Evolutionary conservation across 2,797 vertebrate genomes (phyloP).

Genomic region (Anabas testudineus): DNA sequence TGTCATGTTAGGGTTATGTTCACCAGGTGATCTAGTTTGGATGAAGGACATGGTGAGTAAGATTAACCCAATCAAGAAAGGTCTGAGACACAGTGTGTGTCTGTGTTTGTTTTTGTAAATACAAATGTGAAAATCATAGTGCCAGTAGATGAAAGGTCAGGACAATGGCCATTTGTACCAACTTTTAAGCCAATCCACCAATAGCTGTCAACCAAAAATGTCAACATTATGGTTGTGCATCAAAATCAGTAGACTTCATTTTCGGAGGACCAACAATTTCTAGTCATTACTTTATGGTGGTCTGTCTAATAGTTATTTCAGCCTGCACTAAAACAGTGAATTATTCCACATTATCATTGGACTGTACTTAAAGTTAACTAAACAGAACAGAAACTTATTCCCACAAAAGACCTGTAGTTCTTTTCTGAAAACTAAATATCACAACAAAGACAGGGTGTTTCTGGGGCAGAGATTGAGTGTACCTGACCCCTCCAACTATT

Average conservation of each 20-base stretch:
- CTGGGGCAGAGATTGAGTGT: not conserved
- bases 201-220: no score
- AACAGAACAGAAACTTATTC: not conserved
- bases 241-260: not conserved
- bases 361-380: not conserved
- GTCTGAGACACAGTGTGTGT: no score
- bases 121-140: no score
- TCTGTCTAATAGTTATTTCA: not conserved
- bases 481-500: not conserved
- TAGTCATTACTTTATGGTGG: not conserved
- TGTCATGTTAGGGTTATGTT: constrained; percentile 12
- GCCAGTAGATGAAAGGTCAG: no score
- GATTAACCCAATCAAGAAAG: not conserved
- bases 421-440: not conserved
- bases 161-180: no score
- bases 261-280: not conserved
- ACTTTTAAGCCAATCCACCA: no score
- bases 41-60: no score
- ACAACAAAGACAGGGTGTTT: not conserved
- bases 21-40: not conserved
- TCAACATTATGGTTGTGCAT: no score
- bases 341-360: not conserved
- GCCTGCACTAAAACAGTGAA: not conserved
- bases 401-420: not conserved
- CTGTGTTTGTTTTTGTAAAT: no score